Conservation (phyloP, 2,888 invertebrate species). For the Auanema freiburgensis region DNA sequence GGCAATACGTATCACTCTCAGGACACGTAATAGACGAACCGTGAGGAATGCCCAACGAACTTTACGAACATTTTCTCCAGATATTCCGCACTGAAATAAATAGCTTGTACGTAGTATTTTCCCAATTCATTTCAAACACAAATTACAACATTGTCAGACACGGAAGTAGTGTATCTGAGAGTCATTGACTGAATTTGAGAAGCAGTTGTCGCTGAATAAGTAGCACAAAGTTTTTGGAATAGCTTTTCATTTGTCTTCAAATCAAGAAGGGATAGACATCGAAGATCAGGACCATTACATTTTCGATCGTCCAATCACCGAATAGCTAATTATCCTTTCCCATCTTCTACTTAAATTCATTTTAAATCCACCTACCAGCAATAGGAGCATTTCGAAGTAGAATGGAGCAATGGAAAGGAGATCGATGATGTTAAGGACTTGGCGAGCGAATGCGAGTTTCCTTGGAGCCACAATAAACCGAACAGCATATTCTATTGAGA, state of each 20-base stretch:
- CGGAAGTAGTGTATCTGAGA: too few species aligned
- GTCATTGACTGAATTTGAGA: too few species aligned
- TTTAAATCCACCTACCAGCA: slow-evolving; percentile 41
- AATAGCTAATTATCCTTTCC: too few species aligned
- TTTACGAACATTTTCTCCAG: slow-evolving; percentile 62
- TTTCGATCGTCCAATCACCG: too few species aligned
- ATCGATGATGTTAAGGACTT: slow-evolving; percentile 60
- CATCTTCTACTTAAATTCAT: slow-evolving; percentile 2
- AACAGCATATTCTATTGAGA: slow-evolving; percentile 60
- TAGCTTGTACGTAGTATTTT: neutral
- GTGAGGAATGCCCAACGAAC: slow-evolving; percentile 63
- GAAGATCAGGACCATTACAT: too few species aligned
- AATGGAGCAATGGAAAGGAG: slow-evolving; percentile 60
- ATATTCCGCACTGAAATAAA: slow-evolving; percentile 52
- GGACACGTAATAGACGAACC: slow-evolving; percentile 59
- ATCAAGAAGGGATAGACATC: too few species aligned
- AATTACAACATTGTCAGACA: too few species aligned
- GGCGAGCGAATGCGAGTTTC: slow-evolving; percentile 56
- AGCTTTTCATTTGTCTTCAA: too few species aligned
- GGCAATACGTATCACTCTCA: slow-evolving; percentile 62
- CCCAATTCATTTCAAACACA: neutral
- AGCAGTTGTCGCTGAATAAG: too few species aligned
- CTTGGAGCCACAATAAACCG: slow-evolving; percentile 58
- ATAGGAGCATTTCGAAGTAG: slow-evolving; percentile 58
- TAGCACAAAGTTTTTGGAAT: too few species aligned